Conservation (phyloP, 1,140 invertebrate species). For the Cherax destructor region DNA sequence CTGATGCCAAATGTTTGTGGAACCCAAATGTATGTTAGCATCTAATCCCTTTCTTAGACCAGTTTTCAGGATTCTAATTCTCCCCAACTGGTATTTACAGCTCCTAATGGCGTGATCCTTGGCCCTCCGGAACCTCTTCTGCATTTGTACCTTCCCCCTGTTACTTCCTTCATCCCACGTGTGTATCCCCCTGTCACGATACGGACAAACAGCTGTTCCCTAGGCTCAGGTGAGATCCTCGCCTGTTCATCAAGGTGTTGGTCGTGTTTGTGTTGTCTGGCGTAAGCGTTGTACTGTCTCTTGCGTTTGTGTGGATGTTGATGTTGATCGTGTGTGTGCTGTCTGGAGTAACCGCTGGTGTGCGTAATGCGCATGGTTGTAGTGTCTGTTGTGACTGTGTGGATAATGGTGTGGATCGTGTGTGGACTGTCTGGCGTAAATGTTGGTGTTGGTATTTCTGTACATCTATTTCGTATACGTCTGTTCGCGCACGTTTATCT, state of each 20-base stretch:
- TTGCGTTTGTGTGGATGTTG: too few relatives aligned
- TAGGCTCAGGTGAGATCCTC: constrained; percentile 46
- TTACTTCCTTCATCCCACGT: constrained; percentile 25
- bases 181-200: constrained; percentile 43
- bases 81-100: constrained; percentile 31
- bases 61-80: background rate
- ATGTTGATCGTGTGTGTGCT: too few relatives aligned
- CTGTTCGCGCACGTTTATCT: too few relatives aligned
- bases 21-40: background rate
- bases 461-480: too few relatives aligned
- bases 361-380: too few relatives aligned
- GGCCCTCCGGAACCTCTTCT: constrained; percentile 32
- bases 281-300: too few relatives aligned
- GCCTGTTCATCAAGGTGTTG: background rate
- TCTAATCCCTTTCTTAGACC: background rate
- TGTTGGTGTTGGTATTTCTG: too few relatives aligned
- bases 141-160: constrained; percentile 52
- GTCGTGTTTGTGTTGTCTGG: too few relatives aligned
- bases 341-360: too few relatives aligned
- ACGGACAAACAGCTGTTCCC: constrained; percentile 38
- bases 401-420: too few relatives aligned
- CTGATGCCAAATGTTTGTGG: background rate
- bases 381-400: too few relatives aligned
- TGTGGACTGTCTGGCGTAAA: too few relatives aligned
- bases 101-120: constrained; percentile 10